Evolutionary conservation across 2,888 invertebrate species (phyloP), one percentile per base, ranked within the genome.

Genomic region (Odontocerum albicorne): DNA sequence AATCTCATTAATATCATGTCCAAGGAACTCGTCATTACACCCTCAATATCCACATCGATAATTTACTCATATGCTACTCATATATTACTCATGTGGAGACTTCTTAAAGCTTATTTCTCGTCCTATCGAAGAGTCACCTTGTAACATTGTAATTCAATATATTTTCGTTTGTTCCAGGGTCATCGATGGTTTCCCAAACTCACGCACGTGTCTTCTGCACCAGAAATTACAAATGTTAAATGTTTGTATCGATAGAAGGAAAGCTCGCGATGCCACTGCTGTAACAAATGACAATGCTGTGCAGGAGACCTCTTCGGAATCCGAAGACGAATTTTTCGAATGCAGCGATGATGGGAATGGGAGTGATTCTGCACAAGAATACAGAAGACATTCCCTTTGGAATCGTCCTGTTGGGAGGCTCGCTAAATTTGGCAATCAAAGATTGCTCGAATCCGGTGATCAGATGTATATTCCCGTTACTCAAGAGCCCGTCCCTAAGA

Each of bases 401-500:
- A 80, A 83, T 63, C 79, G 79, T 61, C 84, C 89, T 0, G 84
- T 86, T 42, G 92, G 92, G 4, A 77, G 92, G 58, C 69, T 86
- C 21, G 80, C 83, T 22, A 85, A 83, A 64, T 83, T 86, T 67
- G 85, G 84, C 17, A 80, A 85, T 49, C 69, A 88, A 50, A 83
- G 79, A 57, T 73, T 93, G 44, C 70, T 91, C 21, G 78, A 84
- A 63, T 82, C 84, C 1, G 85, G 86, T 2, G 87, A 89, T 62
- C 80, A 80, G 32, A 27, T 93, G 46, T 94, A 88, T 70, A 82
- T 92, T 58, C 94, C 94, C 0, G 72, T 88, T 15, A 92, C 92
- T 0, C 84, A 96, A 82, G 96, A 98, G 66, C 91, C 94, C 0
- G 91, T 94, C 3, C 96, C 97, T 8, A 92, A 97, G 81, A 98